Evolutionary conservation across 2,888 invertebrate species (phyloP), one percentile per base, ranked within the genome.

Genomic region (Rhaphigaster nebulosa): DNA sequence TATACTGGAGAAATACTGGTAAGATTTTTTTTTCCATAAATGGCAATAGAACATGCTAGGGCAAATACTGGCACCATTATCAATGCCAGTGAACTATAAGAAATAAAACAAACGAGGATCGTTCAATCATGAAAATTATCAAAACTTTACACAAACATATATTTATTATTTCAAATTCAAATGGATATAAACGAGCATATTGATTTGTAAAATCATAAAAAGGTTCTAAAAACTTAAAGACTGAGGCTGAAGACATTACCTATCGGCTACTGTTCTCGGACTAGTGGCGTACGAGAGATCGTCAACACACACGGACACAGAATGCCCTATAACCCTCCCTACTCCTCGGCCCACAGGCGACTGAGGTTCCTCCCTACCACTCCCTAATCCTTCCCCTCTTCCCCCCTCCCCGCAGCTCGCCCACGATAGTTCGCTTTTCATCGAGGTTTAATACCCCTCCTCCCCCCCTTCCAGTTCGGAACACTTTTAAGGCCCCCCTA

Each of bases 361-460:
- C 84, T 84, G 84, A n/a, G 15, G 0, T n/a, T n/a, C 45, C n/a
- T 26, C 84, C 84, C 84, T 50, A 50, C 41, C 84, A 41, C 84
- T 84, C 84, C 84, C 84, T 41, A 41, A 84, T 50, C 84, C 84
- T n/a, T 15, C 45, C 84, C n/a, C 45, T 20, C 15, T 12, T 26
- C 26, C 41, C 80, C 15, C 84, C 84, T 20, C 41, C 41, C 18
- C 23, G 38, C 38, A 3, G 18, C 80, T 12, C 45, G n/a, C 45
- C 84, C 84, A 41, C 84, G 84, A 84, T 84, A 50, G 45, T 84
- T 84, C 45, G 84, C 84, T 50, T 38, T 50, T 84, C 45, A 45
- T 45, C 45, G 84, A 45, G 84, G 45, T 84, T 84, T 84, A 50
- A 45, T 45, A 45, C 70, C 70, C 34, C 34, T 23, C 65, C 65